A percentile compares a stretch with the other conserved stretches of the same genome.
phyloP scores from a whole-genome alignment of 2,888 invertebrate species.

The Sesamia inferens region DNA sequence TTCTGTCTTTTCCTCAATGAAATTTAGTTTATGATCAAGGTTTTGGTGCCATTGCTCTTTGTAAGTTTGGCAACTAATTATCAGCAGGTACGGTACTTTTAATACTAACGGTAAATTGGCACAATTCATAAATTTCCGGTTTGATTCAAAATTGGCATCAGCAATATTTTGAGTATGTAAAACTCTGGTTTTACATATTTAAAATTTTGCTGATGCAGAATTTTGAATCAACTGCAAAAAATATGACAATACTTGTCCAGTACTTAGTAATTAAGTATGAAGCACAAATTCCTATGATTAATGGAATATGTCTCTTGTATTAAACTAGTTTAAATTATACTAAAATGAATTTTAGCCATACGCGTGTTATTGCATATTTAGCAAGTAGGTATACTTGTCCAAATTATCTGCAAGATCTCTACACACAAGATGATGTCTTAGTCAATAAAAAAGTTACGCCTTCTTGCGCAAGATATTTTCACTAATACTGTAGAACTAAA shows the following conservation, averaged over 20 bases:
- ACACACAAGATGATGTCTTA: no score
- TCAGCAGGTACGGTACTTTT: no score
- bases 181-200: no score
- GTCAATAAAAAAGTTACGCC: neutral
- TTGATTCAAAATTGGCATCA: no score
- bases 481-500: neutral
- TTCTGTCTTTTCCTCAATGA: no score
- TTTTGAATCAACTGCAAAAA: neutral
- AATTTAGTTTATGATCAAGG: no score
- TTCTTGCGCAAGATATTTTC: slow-evolving; percentile 3
- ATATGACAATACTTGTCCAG: neutral
- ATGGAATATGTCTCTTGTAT: neutral
- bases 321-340: neutral
- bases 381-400: neutral
- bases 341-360: neutral
- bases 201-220: no score
- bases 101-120: neutral
- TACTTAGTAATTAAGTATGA: neutral
- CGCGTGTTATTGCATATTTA: neutral
- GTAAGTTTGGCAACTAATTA: neutral
- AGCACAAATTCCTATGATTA: neutral
- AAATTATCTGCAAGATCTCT: neutral
- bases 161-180: no score
- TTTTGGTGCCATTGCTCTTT: neutral
- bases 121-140: no score